A percentile compares a stretch with the other conserved stretches of the same genome.
Evolutionary conservation across 2,888 invertebrate species (phyloP).

Genomic region (Congeria kusceri): DNA sequence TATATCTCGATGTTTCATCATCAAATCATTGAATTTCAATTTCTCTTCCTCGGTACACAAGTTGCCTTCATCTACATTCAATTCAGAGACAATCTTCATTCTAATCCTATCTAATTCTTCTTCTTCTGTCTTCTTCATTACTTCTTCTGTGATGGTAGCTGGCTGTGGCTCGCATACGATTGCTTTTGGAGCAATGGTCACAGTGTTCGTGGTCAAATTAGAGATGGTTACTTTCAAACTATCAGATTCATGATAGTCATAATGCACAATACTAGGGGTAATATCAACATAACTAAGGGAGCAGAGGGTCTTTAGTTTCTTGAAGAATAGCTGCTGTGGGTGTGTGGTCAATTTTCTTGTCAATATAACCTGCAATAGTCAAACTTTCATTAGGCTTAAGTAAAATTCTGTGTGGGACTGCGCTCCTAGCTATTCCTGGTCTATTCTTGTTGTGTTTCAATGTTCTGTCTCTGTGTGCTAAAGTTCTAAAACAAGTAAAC

Average conservation of each 20-base stretch:
- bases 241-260: not conserved
- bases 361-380: too few relatives aligned
- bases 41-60: not conserved
- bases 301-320: too few relatives aligned
- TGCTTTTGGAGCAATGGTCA: conserved; percentile 12
- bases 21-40: not conserved
- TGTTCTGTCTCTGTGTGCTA: too few relatives aligned
- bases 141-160: conserved; percentile 20
- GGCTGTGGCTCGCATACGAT: conserved; percentile 17
- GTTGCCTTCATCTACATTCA: not conserved
- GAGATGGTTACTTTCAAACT: conserved; percentile 6
- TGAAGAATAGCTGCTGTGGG: too few relatives aligned
- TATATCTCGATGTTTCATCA: conserved; percentile 12
- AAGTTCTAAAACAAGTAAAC: too few relatives aligned
- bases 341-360: not conserved
- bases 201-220: conserved; percentile 21
- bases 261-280: not conserved
- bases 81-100: not conserved
- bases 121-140: conserved; percentile 5
- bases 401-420: too few relatives aligned
- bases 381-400: too few relatives aligned
- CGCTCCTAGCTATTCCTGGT: too few relatives aligned
- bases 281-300: too few relatives aligned
- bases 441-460: too few relatives aligned
- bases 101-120: conserved; percentile 4